Conservation (phyloP, 1,140 invertebrate species). For the Cotesia vestalis region DNA sequence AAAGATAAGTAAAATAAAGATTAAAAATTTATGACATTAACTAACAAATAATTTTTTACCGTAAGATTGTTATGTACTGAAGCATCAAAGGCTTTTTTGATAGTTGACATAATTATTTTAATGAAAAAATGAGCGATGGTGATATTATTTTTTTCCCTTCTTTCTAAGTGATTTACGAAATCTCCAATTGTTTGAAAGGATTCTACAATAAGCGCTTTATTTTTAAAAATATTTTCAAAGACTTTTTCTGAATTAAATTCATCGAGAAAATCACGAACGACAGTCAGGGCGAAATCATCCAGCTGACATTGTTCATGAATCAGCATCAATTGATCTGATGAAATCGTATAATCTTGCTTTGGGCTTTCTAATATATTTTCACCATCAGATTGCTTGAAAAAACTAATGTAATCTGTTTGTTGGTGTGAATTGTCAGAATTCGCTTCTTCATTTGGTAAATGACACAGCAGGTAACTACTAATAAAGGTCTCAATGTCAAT, state of each 20-base stretch:
- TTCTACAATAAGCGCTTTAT: background rate
- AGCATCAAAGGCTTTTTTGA: background rate
- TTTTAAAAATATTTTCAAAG: background rate
- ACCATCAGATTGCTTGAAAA: background rate
- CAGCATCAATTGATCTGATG: too few species aligned
- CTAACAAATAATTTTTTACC: conserved; percentile 8
- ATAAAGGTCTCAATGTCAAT: background rate
- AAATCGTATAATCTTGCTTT: too few species aligned
- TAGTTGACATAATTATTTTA: background rate
- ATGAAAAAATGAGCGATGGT: background rate
- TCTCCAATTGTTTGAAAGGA: background rate
- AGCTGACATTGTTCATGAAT: too few species aligned
- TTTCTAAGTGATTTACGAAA: background rate
- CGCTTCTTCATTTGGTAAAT: background rate
- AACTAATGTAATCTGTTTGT: background rate
- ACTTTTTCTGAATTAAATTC: background rate
- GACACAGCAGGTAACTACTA: background rate
- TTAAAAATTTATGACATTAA: conserved; percentile 1
- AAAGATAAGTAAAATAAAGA: background rate
- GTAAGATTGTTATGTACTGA: background rate
- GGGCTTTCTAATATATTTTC: too few species aligned
- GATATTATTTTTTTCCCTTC: background rate
- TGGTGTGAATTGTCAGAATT: background rate
- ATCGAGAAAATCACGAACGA: background rate
- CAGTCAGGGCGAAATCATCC: too few species aligned